A percentile compares a stretch with the other conserved stretches of the same genome.
Evolutionary conservation across 2,888 invertebrate species (phyloP).

Genomic region (Xanthia icteritia): DNA sequence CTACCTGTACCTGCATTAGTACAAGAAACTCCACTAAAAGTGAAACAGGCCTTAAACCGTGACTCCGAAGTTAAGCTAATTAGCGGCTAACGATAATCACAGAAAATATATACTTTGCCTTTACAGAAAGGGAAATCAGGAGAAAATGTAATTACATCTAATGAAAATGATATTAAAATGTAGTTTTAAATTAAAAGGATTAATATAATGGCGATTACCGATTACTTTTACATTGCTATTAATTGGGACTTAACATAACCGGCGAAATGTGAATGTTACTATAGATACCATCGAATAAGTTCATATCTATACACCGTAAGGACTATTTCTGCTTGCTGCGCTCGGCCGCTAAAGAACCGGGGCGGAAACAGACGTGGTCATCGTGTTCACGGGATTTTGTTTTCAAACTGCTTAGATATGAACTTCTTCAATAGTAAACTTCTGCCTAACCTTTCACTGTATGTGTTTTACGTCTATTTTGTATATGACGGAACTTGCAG

Average conservation of each 20-base stretch:
- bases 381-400: too few relatives aligned
- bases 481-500: not conserved
- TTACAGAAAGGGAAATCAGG: conserved; percentile 36
- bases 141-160: conserved; percentile 33
- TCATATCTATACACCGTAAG: too few relatives aligned
- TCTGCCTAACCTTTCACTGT: too few relatives aligned
- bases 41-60: conserved; percentile 12
- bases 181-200: conserved; percentile 25
- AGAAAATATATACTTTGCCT: conserved; percentile 14
- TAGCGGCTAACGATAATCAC: conserved; percentile 14
- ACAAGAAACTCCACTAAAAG: conserved; percentile 34
- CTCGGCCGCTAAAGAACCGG: too few relatives aligned
- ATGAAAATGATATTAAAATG: conserved; percentile 33
- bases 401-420: too few relatives aligned
- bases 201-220: not conserved
- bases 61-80: conserved; percentile 26
- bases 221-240: conserved; percentile 5
- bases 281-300: too few relatives aligned
- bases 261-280: too few relatives aligned
- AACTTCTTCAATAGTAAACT: too few relatives aligned
- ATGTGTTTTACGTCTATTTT: conserved; percentile 3
- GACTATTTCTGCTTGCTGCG: too few relatives aligned
- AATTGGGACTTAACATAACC: too few relatives aligned
- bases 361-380: too few relatives aligned
- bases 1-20: not conserved